Evolutionary conservation across 1,140 invertebrate genomes (phyloP).

Genomic region (Mercenaria mercenaria): DNA sequence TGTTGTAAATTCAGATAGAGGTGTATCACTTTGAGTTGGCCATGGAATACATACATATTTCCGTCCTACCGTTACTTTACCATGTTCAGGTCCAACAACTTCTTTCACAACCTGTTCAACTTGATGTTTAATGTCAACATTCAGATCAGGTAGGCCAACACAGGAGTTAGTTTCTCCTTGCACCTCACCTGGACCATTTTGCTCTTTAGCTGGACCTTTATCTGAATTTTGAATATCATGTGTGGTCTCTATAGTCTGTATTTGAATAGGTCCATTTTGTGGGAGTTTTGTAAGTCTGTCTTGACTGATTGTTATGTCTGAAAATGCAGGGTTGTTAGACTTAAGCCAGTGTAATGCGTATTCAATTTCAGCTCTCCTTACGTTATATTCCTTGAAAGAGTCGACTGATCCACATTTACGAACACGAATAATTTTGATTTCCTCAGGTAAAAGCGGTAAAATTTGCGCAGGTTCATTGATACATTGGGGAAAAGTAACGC

Average conservation of each 20-base stretch:
- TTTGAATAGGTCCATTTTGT: slow-evolving; percentile 10
- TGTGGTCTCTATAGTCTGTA: slow-evolving; percentile 29
- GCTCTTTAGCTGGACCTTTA: slow-evolving; percentile 49
- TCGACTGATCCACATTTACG: slow-evolving; percentile 46
- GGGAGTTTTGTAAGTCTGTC: slow-evolving; percentile 56
- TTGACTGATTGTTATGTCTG: slow-evolving; percentile 51
- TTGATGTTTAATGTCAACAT: slow-evolving; percentile 38
- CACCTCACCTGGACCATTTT: slow-evolving; percentile 42
- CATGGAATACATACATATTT: slow-evolving; percentile 52
- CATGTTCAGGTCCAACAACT: slow-evolving; percentile 16
- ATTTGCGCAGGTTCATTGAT: slow-evolving; percentile 60
- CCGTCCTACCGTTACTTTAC: not conserved
- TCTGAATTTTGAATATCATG: not conserved
- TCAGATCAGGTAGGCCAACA: slow-evolving; percentile 55
- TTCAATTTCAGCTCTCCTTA: slow-evolving; percentile 45
- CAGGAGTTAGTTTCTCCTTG: slow-evolving; percentile 23
- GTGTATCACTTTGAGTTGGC: slow-evolving; percentile 55
- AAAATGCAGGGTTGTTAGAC: slow-evolving; percentile 51
- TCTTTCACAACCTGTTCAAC: slow-evolving; percentile 56
- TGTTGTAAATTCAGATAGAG: slow-evolving; percentile 67
- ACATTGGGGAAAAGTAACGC: slow-evolving; percentile 63
- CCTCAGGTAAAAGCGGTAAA: slow-evolving; percentile 39
- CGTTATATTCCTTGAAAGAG: slow-evolving; percentile 52
- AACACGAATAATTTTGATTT: slow-evolving; percentile 51
- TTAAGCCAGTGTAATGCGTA: slow-evolving; percentile 59